These are phyloP conservation scores for Drosophila macrospina DNA, from an alignment of 2,888 invertebrate genomes.

Conservation along the genomic window DNA sequence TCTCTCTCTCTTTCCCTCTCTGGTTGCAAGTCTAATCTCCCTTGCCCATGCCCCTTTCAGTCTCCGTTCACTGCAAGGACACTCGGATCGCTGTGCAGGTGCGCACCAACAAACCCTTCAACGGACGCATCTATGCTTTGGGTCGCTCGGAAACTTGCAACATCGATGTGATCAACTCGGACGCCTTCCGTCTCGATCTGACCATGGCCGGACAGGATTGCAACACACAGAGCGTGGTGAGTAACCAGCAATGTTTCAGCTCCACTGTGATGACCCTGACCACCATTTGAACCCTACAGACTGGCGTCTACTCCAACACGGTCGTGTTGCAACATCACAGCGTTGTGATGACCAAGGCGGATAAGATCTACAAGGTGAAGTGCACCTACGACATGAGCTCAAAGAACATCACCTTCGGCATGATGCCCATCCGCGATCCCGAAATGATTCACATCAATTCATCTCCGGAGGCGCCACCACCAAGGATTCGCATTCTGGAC, in stretches of 20 bases:
- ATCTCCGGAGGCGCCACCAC: conserved; percentile 97
- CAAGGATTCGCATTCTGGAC: conserved; percentile 96
- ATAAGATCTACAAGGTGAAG: conserved; percentile 98
- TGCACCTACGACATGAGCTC: conserved; percentile 98
- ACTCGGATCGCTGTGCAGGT: conserved; percentile 97
- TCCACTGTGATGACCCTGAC: neutral
- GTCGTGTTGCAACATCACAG: conserved; percentile 97
- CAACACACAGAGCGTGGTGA: conserved; percentile 97
- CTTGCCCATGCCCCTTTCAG: conserved; percentile 86
- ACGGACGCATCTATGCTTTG: conserved; percentile 96
- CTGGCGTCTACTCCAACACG: conserved; percentile 96
- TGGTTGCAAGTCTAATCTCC: neutral
- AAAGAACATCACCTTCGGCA: conserved; percentile 98
- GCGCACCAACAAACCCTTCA: conserved; percentile 96
- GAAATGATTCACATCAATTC: conserved; percentile 98
- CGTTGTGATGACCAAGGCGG: conserved; percentile 98
- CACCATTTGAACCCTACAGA: conserved; percentile 86
- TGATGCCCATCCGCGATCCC: conserved; percentile 98
- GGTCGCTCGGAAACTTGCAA: conserved; percentile 98
- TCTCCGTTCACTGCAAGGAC: conserved; percentile 97
- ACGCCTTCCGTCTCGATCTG: conserved; percentile 95
- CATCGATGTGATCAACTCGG: conserved; percentile 96
- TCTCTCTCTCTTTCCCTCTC: too few species aligned
- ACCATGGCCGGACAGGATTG: conserved; percentile 98
- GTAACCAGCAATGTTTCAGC: conserved; percentile 72